These are phyloP conservation scores for Microtus oregoni DNA, from an alignment of 2,113 vertebrate genomes.

Conservation along the genomic window DNA sequence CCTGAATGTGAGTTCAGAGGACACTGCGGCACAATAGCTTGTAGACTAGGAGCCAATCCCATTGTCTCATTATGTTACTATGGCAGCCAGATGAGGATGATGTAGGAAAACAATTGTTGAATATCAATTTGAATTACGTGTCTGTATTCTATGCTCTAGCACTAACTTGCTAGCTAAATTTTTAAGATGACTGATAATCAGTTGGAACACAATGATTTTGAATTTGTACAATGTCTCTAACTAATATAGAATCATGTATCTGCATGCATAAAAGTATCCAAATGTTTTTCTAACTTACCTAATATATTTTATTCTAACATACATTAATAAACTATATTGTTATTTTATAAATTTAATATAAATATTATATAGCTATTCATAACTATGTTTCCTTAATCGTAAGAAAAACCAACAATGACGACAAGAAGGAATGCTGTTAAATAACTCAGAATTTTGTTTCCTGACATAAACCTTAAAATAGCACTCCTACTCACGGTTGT, in stretches of 20 bases:
- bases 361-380: background rate
- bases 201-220: slow-evolving; percentile 2
- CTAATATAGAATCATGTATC: background rate
- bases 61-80: slow-evolving; percentile 31
- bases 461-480: background rate
- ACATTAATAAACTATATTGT: background rate
- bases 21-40: background rate
- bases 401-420: background rate
- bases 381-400: background rate
- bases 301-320: slow-evolving; percentile 6
- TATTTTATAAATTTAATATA: background rate
- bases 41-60: background rate
- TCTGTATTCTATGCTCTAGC: background rate
- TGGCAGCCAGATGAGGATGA: background rate
- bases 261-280: background rate
- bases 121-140: background rate
- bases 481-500: background rate
- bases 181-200: background rate
- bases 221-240: background rate
- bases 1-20: background rate
- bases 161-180: background rate
- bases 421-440: background rate
- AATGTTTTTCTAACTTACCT: background rate
- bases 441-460: background rate
- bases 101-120: background rate